Base-by-base conservation (phyloP, 1,140 invertebrate species). In the Drosophila murphyi region DNA sequence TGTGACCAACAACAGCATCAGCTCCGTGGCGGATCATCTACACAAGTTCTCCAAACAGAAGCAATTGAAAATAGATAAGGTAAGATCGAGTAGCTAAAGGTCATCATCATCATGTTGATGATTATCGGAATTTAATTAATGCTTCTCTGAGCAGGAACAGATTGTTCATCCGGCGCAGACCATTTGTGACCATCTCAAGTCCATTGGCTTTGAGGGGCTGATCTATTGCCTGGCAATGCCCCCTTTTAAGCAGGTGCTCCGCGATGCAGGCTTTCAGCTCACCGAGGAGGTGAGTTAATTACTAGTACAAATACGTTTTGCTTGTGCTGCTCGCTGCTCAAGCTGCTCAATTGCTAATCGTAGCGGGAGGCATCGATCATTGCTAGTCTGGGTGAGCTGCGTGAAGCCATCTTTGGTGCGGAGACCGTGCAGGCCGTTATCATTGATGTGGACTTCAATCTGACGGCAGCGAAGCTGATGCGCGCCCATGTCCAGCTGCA, bases 1-100 rank as follows among this genome's bases (percentile, higher is more conserved):
- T 70, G 94, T 97, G 4, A 96, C 96, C 4, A 97, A 97, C 81
- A 97, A 97, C 83, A 94, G 93, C 69, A 87, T 93, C 20, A 65
- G 92, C 35, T 88, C 82, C 0, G 54, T 90, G 48, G 83, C 93
- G 20, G 81, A 92, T 7, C 93, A 93, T 63, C 83, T 91, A 28
- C 50, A 79, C 2, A 89, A 85, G 64, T 81, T 89, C 7, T 51
- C 51, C 3, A 51, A 54, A 3, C 75, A 85, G 50, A 64, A 43
- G 1, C 32, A 70, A 2, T 29, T 80, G 0, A 31, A 54, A 2
- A 67, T 88, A 5, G 32, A 61, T 0, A 64, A 77, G 68, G 82
- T 78, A 28, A 48, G 61, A 39, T 0, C 12, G n/a, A 10, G 3
- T 1, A 12, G 1, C 32, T 6, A 52, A 1, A n/a, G 20, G n/a